phyloP scores from a whole-genome alignment of 2,888 invertebrate genomes.

The Aplocera efformata region DNA sequence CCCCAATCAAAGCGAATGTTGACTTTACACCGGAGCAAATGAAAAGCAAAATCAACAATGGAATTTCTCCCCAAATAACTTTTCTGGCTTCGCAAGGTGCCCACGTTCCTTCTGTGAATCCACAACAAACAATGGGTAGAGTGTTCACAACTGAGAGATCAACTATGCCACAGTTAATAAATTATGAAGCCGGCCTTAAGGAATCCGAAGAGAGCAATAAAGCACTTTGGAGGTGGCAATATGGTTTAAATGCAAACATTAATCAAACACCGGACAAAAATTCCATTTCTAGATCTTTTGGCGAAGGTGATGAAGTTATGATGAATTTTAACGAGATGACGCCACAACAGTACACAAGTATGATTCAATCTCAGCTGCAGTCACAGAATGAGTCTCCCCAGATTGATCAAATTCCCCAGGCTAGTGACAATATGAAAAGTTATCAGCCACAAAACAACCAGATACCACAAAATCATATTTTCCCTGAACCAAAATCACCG shows the following conservation, averaged over 20 bases:
- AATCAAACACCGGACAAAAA: slow-evolving; percentile 57
- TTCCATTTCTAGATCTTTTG: slow-evolving; percentile 67
- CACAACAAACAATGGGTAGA: slow-evolving; percentile 53
- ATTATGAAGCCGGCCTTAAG: slow-evolving; percentile 61
- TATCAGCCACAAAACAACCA: slow-evolving; percentile 19
- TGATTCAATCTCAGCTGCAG: slow-evolving; percentile 55
- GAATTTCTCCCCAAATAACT: slow-evolving; percentile 70
- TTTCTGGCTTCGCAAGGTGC: slow-evolving; percentile 74
- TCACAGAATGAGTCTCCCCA: slow-evolving; percentile 26
- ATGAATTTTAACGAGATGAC: slow-evolving; percentile 72
- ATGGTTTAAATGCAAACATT: slow-evolving; percentile 55
- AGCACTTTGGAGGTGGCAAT: slow-evolving; percentile 73
- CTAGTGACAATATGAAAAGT: slow-evolving; percentile 10
- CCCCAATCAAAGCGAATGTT: slow-evolving; percentile 48
- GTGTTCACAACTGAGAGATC: slow-evolving; percentile 58
- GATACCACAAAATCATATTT: slow-evolving; percentile 9
- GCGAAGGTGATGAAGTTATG: slow-evolving; percentile 62
- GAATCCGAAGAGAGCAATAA: slow-evolving; percentile 62
- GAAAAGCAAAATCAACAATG: slow-evolving; percentile 52
- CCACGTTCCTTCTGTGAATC: slow-evolving; percentile 54
- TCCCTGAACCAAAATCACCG: slow-evolving; percentile 4
- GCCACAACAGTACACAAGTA: slow-evolving; percentile 62
- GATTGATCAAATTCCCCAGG: slow-evolving; percentile 26
- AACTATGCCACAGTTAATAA: slow-evolving; percentile 63
- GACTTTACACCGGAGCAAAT: slow-evolving; percentile 54